Conservation (phyloP, 2,888 invertebrate species). For the Pedicia rivosa region DNA sequence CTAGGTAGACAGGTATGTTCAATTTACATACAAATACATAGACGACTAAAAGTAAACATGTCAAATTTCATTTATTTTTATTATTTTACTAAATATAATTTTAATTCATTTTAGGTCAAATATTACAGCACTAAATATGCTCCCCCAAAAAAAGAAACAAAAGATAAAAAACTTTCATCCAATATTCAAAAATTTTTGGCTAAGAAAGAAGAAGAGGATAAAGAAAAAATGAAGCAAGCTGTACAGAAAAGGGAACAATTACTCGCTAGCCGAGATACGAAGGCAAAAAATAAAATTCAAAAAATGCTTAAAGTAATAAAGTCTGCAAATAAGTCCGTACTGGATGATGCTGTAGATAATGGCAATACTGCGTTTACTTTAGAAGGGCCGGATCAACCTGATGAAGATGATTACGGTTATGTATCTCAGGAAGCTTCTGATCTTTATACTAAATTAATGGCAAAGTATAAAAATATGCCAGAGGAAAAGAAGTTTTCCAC, state of each 20-base stretch:
- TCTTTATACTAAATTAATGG: constrained; percentile 70
- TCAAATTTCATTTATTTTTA: background rate
- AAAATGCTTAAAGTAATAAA: constrained; percentile 75
- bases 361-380: constrained; percentile 60
- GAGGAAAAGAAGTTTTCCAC: constrained; percentile 54
- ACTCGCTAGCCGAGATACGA: constrained; percentile 49
- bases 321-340: constrained; percentile 73
- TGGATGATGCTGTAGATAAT: constrained; percentile 64
- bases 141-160: constrained; percentile 65
- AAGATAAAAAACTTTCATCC: constrained; percentile 48
- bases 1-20: constrained; percentile 5
- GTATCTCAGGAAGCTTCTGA: constrained; percentile 70
- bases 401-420: constrained; percentile 85
- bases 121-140: constrained; percentile 67
- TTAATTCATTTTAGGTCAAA: constrained; percentile 26
- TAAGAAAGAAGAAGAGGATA: constrained; percentile 67
- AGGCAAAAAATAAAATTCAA: constrained; percentile 55
- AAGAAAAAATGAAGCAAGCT: constrained; percentile 41
- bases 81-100: background rate
- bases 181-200: constrained; percentile 74
- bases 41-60: background rate
- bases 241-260: constrained; percentile 48
- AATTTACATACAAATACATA: background rate
- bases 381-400: constrained; percentile 61
- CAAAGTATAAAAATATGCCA: constrained; percentile 58